Evolutionary conservation across 92 coral and sea anemone genomes (phyloP), one percentile per base, ranked within the genome.

Genomic region (Actinernus sp.): DNA sequence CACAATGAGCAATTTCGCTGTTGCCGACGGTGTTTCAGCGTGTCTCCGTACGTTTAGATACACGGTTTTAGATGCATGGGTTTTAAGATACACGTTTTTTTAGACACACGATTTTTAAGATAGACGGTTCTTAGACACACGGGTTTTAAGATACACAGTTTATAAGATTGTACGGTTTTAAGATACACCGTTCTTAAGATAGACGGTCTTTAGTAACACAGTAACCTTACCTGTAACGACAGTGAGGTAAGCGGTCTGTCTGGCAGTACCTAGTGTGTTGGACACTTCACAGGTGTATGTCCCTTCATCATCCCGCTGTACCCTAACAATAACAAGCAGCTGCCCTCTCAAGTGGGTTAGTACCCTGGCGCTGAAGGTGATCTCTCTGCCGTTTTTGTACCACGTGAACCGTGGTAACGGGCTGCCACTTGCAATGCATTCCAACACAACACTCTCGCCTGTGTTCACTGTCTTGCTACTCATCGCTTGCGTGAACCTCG

Each of bases 271-370:
- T 14, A 78, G 68, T 3, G 84, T 44, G 68, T 90, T 90, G 1
- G 97, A 23, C 5, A 84, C 97, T 33, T 72, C 78, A 56, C 97
- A 90, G 1, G 80, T 56, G 40, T 90, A 90, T 4, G 63, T 61
- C 1, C 86, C 97, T 0, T 55, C 82, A 55, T 90, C 92, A 22
- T 75, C 69, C 25, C 33, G 62, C 26, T 64, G 37, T 0, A 71
- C 83, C 49, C 69, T 73, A 7, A 83, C 58, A n/a, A 90, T 76
- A 24, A 86, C 70, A 14, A 87, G 81, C 34, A 85, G 43, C 40
- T 90, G 97, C n/a, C 97, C 92, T 13, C 61, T 26, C 44, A 59
- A 38, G 10, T 92, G 72, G 10, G 75, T 59, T 51, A 85, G 53
- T 29, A 90, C 73, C 31, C 84, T 82, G 11, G 66, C 55, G 50